A percentile compares a stretch with the other conserved stretches of the same genome.
These are phyloP conservation scores for Dendropsophus ebraccatus DNA, from an alignment of 2,113 vertebrate genomes.

Conservation along the genomic window DNA sequence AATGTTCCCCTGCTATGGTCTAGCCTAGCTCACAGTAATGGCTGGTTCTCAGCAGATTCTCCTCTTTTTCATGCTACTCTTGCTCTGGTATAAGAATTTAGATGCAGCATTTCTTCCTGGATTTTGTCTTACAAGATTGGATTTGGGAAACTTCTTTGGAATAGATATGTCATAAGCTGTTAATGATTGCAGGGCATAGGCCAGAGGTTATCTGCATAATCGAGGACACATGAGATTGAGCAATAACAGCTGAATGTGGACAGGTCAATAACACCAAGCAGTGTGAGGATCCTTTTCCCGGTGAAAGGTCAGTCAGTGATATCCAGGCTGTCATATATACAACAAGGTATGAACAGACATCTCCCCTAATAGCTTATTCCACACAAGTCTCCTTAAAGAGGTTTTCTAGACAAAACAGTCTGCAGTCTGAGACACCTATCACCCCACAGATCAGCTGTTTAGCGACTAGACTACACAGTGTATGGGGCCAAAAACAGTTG, in stretches of 20 bases:
- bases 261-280: not conserved
- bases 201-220: slow-evolving; percentile 32
- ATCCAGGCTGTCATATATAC: not conserved
- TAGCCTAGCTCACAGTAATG: too few relatives aligned
- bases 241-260: not conserved
- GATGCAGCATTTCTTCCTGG: not conserved
- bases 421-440: too few relatives aligned
- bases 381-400: too few relatives aligned
- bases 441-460: too few relatives aligned
- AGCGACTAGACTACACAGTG: too few relatives aligned
- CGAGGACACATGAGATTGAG: not conserved
- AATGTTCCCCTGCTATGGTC: too few relatives aligned
- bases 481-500: too few relatives aligned
- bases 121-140: not conserved
- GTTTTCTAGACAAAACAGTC: too few relatives aligned
- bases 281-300: not conserved
- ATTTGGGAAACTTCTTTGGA: not conserved
- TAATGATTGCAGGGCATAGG: slow-evolving; percentile 5
- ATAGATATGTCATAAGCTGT: not conserved
- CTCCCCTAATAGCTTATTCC: too few relatives aligned
- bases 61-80: too few relatives aligned
- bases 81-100: too few relatives aligned
- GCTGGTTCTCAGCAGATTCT: too few relatives aligned
- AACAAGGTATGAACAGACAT: not conserved
- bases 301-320: not conserved